Evolutionary conservation across 1,140 invertebrate genomes (phyloP).

Genomic region (Pseudomyrmex flavicornis): DNA sequence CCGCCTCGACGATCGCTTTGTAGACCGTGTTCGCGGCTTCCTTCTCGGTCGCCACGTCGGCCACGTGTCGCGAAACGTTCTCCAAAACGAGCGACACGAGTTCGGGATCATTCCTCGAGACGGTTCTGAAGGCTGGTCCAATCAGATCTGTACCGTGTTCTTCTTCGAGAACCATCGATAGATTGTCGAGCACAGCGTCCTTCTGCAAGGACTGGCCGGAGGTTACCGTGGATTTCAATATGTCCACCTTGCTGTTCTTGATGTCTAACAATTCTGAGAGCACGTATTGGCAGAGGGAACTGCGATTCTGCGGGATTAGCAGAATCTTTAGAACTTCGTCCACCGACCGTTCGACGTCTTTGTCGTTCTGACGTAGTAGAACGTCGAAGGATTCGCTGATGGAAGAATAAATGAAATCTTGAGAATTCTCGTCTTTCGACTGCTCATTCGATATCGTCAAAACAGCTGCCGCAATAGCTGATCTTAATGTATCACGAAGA

Average conservation of each 20-base stretch:
- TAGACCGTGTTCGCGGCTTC: conserved; percentile 88
- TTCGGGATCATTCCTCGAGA: conserved; percentile 86
- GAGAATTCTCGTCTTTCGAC: conserved; percentile 83
- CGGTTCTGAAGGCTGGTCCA: conserved; percentile 87
- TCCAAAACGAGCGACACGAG: conserved; percentile 86
- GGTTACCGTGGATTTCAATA: conserved; percentile 86
- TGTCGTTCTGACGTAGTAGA: conserved; percentile 79
- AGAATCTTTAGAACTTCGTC: conserved; percentile 85
- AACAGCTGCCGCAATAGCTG: conserved; percentile 86
- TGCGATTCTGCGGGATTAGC: conserved; percentile 79
- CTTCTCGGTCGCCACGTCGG: conserved; percentile 86
- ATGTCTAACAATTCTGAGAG: conserved; percentile 77
- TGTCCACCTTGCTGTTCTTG: conserved; percentile 86
- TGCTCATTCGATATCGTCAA: conserved; percentile 83
- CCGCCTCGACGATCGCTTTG: conserved; percentile 87
- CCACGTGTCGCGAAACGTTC: conserved; percentile 86
- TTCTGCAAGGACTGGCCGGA: conserved; percentile 84
- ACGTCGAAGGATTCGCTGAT: conserved; percentile 84
- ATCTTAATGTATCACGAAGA: conserved; percentile 86
- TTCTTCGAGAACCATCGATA: conserved; percentile 86
- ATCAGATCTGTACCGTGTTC: conserved; percentile 86
- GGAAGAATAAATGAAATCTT: conserved; percentile 86
- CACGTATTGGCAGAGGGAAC: conserved; percentile 75
- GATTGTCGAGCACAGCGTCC: conserved; percentile 86
- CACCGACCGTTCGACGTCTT: conserved; percentile 83